Evolutionary conservation across 2,888 invertebrate genomes (phyloP), one percentile per base, ranked within the genome.

Genomic region (Heliconius hortense): DNA sequence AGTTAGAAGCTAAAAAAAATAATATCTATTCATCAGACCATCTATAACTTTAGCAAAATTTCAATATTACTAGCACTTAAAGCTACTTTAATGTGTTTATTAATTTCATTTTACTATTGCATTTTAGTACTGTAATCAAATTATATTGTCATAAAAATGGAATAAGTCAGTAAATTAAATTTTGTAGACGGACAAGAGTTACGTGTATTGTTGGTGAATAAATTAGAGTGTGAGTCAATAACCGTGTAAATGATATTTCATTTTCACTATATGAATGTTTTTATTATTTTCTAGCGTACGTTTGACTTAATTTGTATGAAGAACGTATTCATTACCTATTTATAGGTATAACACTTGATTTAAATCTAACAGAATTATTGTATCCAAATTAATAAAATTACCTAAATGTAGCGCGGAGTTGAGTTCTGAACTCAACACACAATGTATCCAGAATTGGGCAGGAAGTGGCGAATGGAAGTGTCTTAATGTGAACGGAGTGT

Each of bases 111-210:
- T 56, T 43, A n/a, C n/a, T n/a, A 69, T 56, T 69, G 31, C 53
- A 53, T 56, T 69, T 35, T 56, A 35, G 4, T 69, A 56, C 35
- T 69, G 8, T 31, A 24, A 5, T 31, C 31, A 56, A 68, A 60
- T 73, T 68, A n/a, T 43, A 74, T n/a, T 69, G 43, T 56, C 53
- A 53, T 69, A 74, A 53, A 60, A 26, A 70, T 63, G 48, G 18
- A 53, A 69, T 68, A 68, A 56, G 70, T 64, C 43, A 60, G 71
- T 62, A 43, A 71, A 71, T 71, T 39, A 26, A 71, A 43, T 71
- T 62, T 39, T 62, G 60, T 43, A 71, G 71, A 62, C 71, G 43
- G 39, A 71, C 59, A 60, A 35, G 39, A 26, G 60, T 11, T 71
- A 43, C 60, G 26, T 26, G 43, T 71, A 71, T 60, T 60, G 71